A percentile compares a stretch with the other conserved stretches of the same genome.
Conservation (phyloP, 1,140 invertebrate species). For the Micrasema minimum region DNA sequence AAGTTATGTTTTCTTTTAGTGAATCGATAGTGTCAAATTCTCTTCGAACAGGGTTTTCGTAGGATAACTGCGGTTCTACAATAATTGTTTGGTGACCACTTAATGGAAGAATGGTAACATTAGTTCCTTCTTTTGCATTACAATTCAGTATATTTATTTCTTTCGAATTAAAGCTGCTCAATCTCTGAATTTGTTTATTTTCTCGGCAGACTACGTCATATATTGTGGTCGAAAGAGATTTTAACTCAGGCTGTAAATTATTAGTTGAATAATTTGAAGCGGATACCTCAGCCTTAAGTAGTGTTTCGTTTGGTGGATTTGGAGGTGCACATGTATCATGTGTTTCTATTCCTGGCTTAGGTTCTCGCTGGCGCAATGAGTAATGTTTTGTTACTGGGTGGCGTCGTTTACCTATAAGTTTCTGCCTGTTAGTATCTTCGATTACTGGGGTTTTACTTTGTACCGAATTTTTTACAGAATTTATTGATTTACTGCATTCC, state of each 20-base stretch:
- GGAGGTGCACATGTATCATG: conserved; percentile 39
- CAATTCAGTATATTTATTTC: conserved; percentile 31
- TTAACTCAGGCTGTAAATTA: conserved; percentile 1
- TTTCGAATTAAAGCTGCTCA: conserved; percentile 45
- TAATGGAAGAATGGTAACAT: conserved; percentile 63
- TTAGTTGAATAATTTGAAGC: conserved; percentile 16
- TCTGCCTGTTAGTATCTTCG: neutral
- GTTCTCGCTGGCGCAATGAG: conserved; percentile 64
- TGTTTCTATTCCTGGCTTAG: conserved; percentile 55
- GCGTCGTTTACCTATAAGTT: conserved; percentile 55
- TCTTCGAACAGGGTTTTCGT: conserved; percentile 21
- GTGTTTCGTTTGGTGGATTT: conserved; percentile 23
- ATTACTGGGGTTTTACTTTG: neutral
- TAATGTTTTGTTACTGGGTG: conserved; percentile 64
- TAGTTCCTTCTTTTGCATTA: conserved; percentile 49
- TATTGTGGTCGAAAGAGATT: conserved; percentile 36
- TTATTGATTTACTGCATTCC: neutral
- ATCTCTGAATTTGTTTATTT: conserved; percentile 40
- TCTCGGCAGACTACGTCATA: conserved; percentile 46
- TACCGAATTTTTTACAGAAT: neutral
- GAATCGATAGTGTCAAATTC: too few species aligned
- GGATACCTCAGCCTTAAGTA: neutral
- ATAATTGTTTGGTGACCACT: conserved; percentile 67
- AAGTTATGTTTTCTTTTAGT: too few species aligned
- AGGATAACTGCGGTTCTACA: conserved; percentile 60